These are phyloP conservation scores for Chroicocephalus ridibundus DNA, from an alignment of 2,113 vertebrate species.

Conservation along the genomic window DNA sequence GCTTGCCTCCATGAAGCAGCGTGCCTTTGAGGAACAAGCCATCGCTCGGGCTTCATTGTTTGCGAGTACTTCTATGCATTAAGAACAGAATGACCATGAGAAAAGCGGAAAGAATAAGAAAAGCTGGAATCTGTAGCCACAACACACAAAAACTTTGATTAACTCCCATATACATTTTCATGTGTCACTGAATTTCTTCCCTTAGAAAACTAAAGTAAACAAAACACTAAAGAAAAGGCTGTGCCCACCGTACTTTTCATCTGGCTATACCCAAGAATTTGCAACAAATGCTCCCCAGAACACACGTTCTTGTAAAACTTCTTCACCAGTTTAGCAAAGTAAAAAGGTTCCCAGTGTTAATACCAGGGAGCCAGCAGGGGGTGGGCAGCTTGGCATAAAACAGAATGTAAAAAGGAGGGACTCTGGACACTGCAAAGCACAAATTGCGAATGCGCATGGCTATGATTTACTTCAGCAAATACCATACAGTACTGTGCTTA, in stretches of 20 bases:
- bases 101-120: not conserved
- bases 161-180: not conserved
- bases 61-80: not conserved
- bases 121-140: not conserved
- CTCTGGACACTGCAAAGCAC: not conserved
- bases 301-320: not conserved
- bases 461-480: not conserved
- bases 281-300: not conserved
- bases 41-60: rapidly evolving
- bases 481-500: not conserved
- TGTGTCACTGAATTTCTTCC: not conserved
- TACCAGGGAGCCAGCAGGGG: not conserved
- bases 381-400: not conserved
- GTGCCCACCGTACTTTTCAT: not conserved
- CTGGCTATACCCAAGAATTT: not conserved
- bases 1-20: not conserved
- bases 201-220: not conserved
- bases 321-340: not conserved
- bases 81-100: not conserved
- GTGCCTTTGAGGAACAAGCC: not conserved
- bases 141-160: not conserved
- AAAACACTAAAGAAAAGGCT: not conserved
- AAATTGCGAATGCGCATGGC: not conserved
- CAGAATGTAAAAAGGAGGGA: not conserved
- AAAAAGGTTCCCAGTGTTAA: not conserved